These are phyloP conservation scores for Calephelis nemesis DNA, from an alignment of 1,140 invertebrate genomes.

Conservation along the genomic window DNA sequence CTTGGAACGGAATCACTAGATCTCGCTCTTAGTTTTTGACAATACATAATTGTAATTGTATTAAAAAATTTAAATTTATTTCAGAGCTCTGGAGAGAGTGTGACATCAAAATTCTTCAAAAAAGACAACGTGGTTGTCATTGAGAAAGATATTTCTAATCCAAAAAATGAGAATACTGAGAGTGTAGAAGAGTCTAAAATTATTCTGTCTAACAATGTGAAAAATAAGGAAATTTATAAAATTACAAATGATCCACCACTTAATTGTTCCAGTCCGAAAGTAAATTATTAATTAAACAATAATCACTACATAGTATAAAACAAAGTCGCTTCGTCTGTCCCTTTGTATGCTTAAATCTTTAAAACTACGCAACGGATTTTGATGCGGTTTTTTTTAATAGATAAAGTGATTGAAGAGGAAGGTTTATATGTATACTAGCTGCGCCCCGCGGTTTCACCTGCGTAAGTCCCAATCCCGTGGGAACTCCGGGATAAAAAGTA, in stretches of 20 bases:
- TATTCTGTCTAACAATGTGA: background rate
- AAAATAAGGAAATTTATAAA: background rate
- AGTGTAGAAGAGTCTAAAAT: background rate
- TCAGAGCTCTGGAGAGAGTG: constrained; percentile 1
- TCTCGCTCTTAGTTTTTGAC: background rate
- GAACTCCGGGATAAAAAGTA: too few relatives aligned
- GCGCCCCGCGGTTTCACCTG: too few relatives aligned
- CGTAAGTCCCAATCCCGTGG: too few relatives aligned
- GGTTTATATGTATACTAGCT: too few relatives aligned
- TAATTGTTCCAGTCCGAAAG: constrained; percentile 5
- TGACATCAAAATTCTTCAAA: constrained; percentile 30
- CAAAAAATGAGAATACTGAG: background rate
- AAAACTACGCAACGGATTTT: too few relatives aligned
- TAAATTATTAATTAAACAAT: background rate
- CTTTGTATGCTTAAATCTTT: too few relatives aligned
- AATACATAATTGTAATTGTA: background rate
- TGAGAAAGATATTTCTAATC: constrained; percentile 3
- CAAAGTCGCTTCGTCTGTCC: too few relatives aligned
- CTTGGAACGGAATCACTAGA: constrained; percentile 49
- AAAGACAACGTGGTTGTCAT: background rate
- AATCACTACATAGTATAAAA: too few relatives aligned
- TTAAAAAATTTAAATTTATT: background rate
- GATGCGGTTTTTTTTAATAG: too few relatives aligned
- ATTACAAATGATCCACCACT: background rate
- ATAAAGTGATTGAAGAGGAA: too few relatives aligned